Percentiles rank a stretch among this genome's conserved stretches.
Evolutionary conservation across 1,140 invertebrate species (phyloP).

Genomic region (Lasioglossum albipes): DNA sequence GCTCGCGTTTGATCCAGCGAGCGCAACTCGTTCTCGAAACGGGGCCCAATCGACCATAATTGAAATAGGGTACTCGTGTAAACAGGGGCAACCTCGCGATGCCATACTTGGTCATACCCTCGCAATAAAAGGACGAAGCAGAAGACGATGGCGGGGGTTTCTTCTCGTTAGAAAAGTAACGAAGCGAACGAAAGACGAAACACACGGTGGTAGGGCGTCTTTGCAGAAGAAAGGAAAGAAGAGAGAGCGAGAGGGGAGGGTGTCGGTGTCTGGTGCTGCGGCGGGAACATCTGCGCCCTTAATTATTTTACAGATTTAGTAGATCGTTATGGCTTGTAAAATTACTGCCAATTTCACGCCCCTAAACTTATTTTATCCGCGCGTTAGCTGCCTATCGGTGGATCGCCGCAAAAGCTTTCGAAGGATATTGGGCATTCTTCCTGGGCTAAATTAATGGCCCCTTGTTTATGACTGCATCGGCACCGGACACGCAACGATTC

Average conservation of each 20-base stretch:
- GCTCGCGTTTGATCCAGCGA: background rate
- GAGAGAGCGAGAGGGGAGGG: background rate
- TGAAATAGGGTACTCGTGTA: conserved; percentile 3
- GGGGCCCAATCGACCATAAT: background rate
- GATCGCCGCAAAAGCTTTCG: conserved; percentile 63
- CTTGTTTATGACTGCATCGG: conserved; percentile 76
- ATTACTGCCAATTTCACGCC: conserved; percentile 80
- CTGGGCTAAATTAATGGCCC: conserved; percentile 76
- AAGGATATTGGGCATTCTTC: conserved; percentile 77
- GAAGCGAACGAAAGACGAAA: conserved; percentile 7
- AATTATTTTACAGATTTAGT: conserved; percentile 81
- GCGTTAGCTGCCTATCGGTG: conserved; percentile 69
- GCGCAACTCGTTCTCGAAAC: background rate
- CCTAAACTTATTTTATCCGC: conserved; percentile 78
- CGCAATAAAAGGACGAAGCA: background rate
- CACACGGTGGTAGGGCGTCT: background rate
- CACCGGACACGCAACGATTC: conserved; percentile 76
- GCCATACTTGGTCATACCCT: background rate
- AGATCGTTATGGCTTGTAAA: conserved; percentile 81
- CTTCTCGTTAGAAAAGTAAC: conserved; percentile 19
- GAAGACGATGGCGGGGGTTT: background rate
- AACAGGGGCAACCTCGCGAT: background rate
- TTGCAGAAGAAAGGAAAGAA: conserved; percentile 20
- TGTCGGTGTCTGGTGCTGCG: conserved; percentile 30
- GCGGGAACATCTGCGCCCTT: conserved; percentile 79